Percentiles rank a stretch among this genome's conserved stretches.
Conservation (phyloP, 1,140 invertebrate species). For the Cardiocondyla obscurior region DNA sequence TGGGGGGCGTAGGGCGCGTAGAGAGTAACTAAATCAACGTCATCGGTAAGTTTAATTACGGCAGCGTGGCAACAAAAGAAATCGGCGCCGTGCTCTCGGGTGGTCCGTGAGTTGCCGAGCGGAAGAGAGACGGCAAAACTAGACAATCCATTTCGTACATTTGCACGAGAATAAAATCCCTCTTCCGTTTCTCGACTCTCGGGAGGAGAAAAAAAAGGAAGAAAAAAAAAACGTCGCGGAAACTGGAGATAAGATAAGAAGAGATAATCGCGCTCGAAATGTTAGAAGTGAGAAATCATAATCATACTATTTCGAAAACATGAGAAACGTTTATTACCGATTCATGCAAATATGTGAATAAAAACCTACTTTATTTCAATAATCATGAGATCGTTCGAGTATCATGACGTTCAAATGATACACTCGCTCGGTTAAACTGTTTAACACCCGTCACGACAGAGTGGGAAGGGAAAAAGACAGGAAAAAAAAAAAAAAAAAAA, state of each 20-base stretch:
- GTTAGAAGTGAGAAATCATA: neutral
- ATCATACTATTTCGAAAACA: neutral
- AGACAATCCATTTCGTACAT: slow-evolving; percentile 12
- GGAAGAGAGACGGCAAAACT: slow-evolving; percentile 6
- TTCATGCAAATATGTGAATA: neutral
- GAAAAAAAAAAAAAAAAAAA: too few species aligned
- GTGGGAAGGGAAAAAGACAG: too few species aligned
- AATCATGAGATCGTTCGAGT: neutral
- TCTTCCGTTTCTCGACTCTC: neutral
- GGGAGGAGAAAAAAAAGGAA: neutral
- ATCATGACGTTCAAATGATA: neutral
- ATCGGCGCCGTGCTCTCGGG: slow-evolving; percentile 70
- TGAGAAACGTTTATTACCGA: neutral
- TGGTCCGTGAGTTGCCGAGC: slow-evolving; percentile 66
- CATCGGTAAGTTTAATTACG: slow-evolving; percentile 77
- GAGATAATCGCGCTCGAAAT: neutral
- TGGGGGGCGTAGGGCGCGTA: slow-evolving; percentile 53
- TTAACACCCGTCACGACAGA: neutral
- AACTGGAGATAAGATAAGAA: neutral
- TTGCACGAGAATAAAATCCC: neutral
- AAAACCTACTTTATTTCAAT: slow-evolving; percentile 10
- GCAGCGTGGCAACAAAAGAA: slow-evolving; percentile 63
- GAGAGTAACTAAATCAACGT: slow-evolving; percentile 78
- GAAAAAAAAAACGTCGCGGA: neutral
- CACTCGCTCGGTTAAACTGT: neutral